These are phyloP conservation scores for Acromyrmex echinatior DNA, from an alignment of 1,140 invertebrate species.

Conservation along the genomic window DNA sequence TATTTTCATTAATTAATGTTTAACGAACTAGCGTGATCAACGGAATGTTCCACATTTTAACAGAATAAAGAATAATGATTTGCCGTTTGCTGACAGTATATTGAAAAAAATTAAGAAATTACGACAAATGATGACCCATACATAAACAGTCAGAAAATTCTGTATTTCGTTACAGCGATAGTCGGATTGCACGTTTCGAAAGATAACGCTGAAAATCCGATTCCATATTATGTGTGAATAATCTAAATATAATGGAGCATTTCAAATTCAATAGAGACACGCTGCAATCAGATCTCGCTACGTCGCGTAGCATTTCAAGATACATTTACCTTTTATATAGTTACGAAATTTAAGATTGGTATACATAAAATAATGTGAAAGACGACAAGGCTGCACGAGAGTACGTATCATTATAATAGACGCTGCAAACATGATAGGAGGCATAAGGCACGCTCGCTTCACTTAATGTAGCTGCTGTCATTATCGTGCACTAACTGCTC, in stretches of 20 bases:
- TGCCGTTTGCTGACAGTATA: not conserved
- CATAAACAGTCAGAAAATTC: not conserved
- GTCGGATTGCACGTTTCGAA: not conserved
- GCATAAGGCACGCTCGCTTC: conserved; percentile 13
- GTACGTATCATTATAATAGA: conserved; percentile 36
- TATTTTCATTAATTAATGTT: conserved; percentile 57
- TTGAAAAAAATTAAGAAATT: not conserved
- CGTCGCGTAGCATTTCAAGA: not conserved
- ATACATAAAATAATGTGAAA: not conserved
- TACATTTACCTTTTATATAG: not conserved
- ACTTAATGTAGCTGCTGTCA: conserved; percentile 60
- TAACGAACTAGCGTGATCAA: conserved; percentile 12
- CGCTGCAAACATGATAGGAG: conserved; percentile 27
- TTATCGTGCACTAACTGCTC: conserved; percentile 71
- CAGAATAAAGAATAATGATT: not conserved
- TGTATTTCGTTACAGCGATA: not conserved
- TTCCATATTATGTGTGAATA: not conserved
- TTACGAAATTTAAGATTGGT: conserved; percentile 6
- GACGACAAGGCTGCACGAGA: not conserved
- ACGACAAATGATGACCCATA: not conserved
- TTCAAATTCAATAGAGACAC: not conserved
- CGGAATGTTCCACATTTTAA: not conserved
- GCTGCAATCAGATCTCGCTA: conserved; percentile 8
- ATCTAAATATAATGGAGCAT: not conserved
- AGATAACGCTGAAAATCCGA: not conserved